Percentiles rank a stretch among this genome's conserved stretches.
Evolutionary conservation across 2,113 vertebrate genomes (phyloP).

Genomic region (Odontesthes bonariensis): DNA sequence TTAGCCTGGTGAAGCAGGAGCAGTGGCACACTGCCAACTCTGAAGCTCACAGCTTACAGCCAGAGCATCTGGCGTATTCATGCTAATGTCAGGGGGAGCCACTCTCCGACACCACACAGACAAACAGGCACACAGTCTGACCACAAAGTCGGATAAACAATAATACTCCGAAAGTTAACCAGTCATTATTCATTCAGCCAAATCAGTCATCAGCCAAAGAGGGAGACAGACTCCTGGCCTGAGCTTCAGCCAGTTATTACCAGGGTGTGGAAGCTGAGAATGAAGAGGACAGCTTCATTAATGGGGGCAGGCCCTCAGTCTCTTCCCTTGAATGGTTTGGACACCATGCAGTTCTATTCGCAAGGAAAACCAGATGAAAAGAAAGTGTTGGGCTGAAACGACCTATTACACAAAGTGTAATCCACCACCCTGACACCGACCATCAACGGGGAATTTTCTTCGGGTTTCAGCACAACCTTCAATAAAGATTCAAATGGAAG

Average conservation of each 20-base stretch:
- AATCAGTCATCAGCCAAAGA: conserved; percentile 55
- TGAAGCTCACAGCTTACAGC: conserved; percentile 40
- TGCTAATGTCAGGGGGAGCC: conserved; percentile 42
- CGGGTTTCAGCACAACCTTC: conserved; percentile 39
- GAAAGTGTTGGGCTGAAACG: conserved; percentile 46
- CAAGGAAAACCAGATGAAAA: conserved; percentile 37
- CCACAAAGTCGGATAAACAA: conserved; percentile 76
- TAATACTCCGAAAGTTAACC: conserved; percentile 70
- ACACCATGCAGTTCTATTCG: conserved; percentile 29
- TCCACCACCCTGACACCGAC: conserved; percentile 18
- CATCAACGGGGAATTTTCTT: conserved; percentile 34
- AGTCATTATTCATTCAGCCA: conserved; percentile 65
- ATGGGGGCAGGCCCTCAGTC: conserved; percentile 24
- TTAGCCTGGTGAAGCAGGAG: conserved; percentile 61
- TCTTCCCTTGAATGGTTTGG: conserved; percentile 8
- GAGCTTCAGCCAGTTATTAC: conserved; percentile 37
- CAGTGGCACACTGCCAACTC: conserved; percentile 58
- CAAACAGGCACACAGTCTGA: conserved; percentile 57
- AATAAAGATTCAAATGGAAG: conserved; percentile 56
- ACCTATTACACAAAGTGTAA: conserved; percentile 50
- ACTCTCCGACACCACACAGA: conserved; percentile 24
- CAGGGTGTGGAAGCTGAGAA: conserved; percentile 38
- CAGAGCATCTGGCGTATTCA: conserved; percentile 63
- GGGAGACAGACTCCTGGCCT: conserved; percentile 45
- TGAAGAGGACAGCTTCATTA: conserved; percentile 39